A percentile compares a stretch with the other conserved stretches of the same genome.
Conservation (phyloP, 1,140 invertebrate genomes). For the Tetragonula clypearis region DNA sequence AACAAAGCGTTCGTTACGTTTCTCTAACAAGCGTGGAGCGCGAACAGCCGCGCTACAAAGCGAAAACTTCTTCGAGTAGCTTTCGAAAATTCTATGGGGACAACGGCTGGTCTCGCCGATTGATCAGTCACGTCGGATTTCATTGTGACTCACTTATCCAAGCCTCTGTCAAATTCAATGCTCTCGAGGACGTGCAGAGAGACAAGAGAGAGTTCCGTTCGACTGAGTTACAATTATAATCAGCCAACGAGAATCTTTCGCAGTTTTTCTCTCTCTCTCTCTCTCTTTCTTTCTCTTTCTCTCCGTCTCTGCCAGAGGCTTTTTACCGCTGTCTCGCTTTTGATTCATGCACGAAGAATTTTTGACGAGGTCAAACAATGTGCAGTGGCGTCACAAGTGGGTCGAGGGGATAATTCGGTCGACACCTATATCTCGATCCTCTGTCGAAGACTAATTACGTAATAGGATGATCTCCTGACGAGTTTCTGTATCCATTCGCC, state of each 20-base stretch:
- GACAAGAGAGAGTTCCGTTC: slow-evolving; percentile 37
- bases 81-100: slow-evolving; percentile 42
- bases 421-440: slow-evolving; percentile 48
- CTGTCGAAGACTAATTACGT: slow-evolving; percentile 56
- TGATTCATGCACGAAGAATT: slow-evolving; percentile 24
- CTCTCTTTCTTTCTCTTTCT: not conserved
- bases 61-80: slow-evolving; percentile 44
- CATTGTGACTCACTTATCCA: slow-evolving; percentile 40
- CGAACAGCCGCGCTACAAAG: slow-evolving; percentile 20
- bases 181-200: slow-evolving; percentile 3
- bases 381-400: slow-evolving; percentile 47
- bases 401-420: slow-evolving; percentile 41
- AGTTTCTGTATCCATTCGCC: slow-evolving; percentile 49
- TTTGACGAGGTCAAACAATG: slow-evolving; percentile 56
- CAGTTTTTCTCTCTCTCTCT: not conserved
- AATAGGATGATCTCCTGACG: slow-evolving; percentile 51
- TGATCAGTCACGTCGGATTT: slow-evolving; percentile 28
- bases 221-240: slow-evolving; percentile 42
- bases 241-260: slow-evolving; percentile 1
- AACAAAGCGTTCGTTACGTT: slow-evolving; percentile 40
- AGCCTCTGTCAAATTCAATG: slow-evolving; percentile 26
- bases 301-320: not conserved
- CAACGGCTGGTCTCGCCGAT: slow-evolving; percentile 5
- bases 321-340: not conserved
- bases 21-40: slow-evolving; percentile 34